Evolutionary conservation across 2,113 vertebrate species (phyloP).

Genomic region (Corydoras maculifer): DNA sequence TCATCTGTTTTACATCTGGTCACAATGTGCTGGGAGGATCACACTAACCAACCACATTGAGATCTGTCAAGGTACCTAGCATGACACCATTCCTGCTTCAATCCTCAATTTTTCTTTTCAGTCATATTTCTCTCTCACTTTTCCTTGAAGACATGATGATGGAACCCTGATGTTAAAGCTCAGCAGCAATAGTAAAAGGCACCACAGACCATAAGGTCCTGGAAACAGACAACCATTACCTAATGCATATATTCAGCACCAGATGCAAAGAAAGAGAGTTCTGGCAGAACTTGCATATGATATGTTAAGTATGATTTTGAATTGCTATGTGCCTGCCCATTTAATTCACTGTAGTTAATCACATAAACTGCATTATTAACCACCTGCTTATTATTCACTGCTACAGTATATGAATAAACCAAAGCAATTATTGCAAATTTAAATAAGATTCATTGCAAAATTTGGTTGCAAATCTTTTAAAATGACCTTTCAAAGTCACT

Average conservation of each 20-base stretch:
- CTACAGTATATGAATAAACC: too few relatives aligned
- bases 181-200: slow-evolving; percentile 1
- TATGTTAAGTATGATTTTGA: neutral
- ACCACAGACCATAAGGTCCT: slow-evolving; percentile 1
- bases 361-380: neutral
- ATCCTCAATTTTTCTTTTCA: neutral
- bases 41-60: slow-evolving; percentile 26
- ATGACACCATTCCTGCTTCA: slow-evolving; percentile 13
- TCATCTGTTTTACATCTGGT: slow-evolving; percentile 39
- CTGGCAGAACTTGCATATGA: neutral
- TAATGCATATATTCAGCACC: neutral
- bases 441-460: too few relatives aligned
- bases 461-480: too few relatives aligned
- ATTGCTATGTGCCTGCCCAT: neutral
- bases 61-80: slow-evolving; percentile 30
- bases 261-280: neutral
- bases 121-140: slow-evolving; percentile 4
- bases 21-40: slow-evolving; percentile 30
- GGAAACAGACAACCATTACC: slow-evolving; percentile 16
- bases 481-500: too few relatives aligned
- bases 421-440: too few relatives aligned
- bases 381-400: neutral
- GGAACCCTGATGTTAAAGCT: slow-evolving; percentile 19
- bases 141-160: slow-evolving; percentile 17
- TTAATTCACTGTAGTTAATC: neutral